phyloP scores from a whole-genome alignment of 2,888 invertebrate genomes.

The Stenodema calcarata region DNA sequence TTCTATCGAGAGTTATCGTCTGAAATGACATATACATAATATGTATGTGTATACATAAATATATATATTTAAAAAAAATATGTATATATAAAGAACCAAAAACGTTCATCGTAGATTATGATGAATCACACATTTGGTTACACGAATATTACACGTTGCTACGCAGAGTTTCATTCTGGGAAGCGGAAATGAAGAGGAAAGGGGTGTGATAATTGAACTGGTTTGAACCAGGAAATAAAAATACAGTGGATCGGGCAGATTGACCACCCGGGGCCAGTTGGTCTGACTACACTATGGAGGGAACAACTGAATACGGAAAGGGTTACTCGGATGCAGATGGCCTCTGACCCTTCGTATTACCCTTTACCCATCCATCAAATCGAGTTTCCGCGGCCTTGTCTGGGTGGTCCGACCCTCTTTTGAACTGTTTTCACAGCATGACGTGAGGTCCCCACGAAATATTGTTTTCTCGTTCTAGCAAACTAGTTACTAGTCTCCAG shows the following conservation, averaged over 20 bases:
- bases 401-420: not conserved
- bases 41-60: too few species aligned
- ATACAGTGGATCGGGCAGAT: conserved; percentile 31
- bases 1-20: too few species aligned
- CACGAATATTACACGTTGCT: not conserved
- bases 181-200: conserved; percentile 13
- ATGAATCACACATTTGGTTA: not conserved
- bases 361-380: conserved; percentile 10
- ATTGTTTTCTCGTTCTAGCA: too few species aligned
- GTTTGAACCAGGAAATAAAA: conserved; percentile 51
- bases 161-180: not conserved
- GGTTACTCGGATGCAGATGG: not conserved
- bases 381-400: conserved; percentile 9
- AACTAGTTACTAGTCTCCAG: too few species aligned
- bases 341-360: conserved; percentile 9
- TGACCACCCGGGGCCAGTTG: conserved; percentile 11
- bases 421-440: not conserved
- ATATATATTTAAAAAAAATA: too few species aligned
- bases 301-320: not conserved
- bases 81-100: too few species aligned
- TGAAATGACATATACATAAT: too few species aligned
- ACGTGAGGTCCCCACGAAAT: not conserved
- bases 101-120: too few species aligned
- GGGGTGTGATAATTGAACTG: conserved; percentile 45
- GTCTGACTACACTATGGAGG: not conserved